Conservation (phyloP, 2,888 invertebrate genomes). For the Schizaphis graminum region DNA sequence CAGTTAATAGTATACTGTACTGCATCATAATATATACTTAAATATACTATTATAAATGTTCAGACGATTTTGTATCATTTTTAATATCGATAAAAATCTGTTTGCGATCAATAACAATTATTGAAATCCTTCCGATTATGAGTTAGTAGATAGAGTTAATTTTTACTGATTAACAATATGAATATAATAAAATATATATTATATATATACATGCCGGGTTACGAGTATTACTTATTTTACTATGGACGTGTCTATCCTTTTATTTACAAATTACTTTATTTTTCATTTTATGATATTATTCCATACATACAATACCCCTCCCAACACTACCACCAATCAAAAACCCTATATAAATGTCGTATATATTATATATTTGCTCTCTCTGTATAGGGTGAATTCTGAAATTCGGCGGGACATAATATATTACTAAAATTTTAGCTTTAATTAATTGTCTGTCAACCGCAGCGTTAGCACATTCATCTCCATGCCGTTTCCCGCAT, state of each 20-base stretch:
- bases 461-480: constrained; percentile 61
- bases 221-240: background rate
- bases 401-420: constrained; percentile 51
- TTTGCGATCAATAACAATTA: background rate
- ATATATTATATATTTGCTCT: background rate
- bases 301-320: background rate
- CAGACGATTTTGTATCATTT: background rate
- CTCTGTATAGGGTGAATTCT: constrained; percentile 46
- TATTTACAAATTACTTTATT: background rate
- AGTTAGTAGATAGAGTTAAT: background rate
- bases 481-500: constrained; percentile 46
- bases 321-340: background rate
- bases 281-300: constrained; percentile 1
- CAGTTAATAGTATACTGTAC: background rate
- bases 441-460: constrained; percentile 61
- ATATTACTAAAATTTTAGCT: constrained; percentile 57
- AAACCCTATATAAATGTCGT: background rate
- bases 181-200: background rate
- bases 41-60: background rate
- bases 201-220: background rate
- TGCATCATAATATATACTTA: background rate
- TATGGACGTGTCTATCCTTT: background rate
- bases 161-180: background rate
- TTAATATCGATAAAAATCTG: background rate
- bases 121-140: background rate